A percentile compares a stretch with the other conserved stretches of the same genome.
These are phyloP conservation scores for Campoplex capitator DNA, from an alignment of 2,888 invertebrate genomes.

Conservation along the genomic window DNA sequence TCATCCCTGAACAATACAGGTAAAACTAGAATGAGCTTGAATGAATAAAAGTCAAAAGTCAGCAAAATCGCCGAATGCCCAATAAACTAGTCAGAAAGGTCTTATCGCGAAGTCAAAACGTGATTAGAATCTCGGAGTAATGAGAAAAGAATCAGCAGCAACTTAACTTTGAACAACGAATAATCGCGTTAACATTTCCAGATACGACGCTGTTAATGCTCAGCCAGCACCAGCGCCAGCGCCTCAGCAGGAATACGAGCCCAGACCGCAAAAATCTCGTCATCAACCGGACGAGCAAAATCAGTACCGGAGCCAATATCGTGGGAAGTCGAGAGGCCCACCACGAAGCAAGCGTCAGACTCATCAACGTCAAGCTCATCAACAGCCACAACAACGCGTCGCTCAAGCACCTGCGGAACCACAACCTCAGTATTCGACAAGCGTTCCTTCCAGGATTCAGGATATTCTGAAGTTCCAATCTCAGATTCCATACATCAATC, in stretches of 20 bases:
- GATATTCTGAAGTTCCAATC: constrained; percentile 72
- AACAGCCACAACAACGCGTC: constrained; percentile 62
- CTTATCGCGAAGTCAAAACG: not conserved
- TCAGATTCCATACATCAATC: constrained; percentile 73
- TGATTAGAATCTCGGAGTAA: not conserved
- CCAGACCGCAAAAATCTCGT: constrained; percentile 69
- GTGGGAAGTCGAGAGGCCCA: constrained; percentile 73
- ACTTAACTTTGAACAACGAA: not conserved
- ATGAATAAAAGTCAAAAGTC: not conserved
- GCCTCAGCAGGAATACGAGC: constrained; percentile 73
- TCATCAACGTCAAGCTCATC: constrained; percentile 65
- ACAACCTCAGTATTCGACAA: constrained; percentile 68
- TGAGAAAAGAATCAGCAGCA: no score
- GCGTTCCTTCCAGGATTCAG: constrained; percentile 70
- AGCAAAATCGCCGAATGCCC: not conserved
- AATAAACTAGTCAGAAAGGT: not conserved
- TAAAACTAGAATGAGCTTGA: constrained; percentile 44
- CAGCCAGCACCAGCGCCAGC: constrained; percentile 73
- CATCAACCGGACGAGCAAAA: constrained; percentile 69
- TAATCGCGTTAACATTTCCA: constrained; percentile 42
- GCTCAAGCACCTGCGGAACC: constrained; percentile 67
- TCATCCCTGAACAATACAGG: constrained; percentile 81
- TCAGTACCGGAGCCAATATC: constrained; percentile 74
- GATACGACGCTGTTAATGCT: constrained; percentile 70
- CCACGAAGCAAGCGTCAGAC: constrained; percentile 75